These are phyloP conservation scores for Caerostris extrusa DNA, from an alignment of 1,140 invertebrate genomes.

Conservation along the genomic window DNA sequence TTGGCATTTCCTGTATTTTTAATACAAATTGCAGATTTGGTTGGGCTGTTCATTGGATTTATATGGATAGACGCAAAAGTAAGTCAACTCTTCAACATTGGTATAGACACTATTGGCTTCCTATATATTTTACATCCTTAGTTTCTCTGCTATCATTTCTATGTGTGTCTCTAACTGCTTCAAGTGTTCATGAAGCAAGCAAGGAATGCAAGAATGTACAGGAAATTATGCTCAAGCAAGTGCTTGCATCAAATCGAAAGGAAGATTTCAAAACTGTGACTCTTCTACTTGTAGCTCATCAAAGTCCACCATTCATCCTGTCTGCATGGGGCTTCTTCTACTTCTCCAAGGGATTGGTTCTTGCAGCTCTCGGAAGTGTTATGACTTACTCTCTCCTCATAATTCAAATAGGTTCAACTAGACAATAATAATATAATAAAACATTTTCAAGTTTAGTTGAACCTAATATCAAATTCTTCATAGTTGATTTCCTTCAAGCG, in stretches of 20 bases:
- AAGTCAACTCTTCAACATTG: background rate
- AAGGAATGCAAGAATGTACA: background rate
- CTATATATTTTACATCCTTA: background rate
- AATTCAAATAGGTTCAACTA: too few species aligned
- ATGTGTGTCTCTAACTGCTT: background rate
- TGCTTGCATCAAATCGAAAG: background rate
- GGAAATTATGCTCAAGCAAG: background rate
- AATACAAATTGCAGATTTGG: background rate
- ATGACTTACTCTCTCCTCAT: too few species aligned
- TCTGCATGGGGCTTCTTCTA: conserved; percentile 14
- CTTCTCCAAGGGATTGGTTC: background rate
- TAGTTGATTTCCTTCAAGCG: too few species aligned
- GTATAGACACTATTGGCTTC: background rate
- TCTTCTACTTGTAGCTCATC: background rate
- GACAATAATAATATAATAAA: too few species aligned
- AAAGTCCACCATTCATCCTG: background rate
- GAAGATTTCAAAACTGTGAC: background rate
- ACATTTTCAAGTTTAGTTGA: too few species aligned
- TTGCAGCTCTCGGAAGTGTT: background rate
- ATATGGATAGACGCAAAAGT: background rate
- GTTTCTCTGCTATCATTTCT: background rate
- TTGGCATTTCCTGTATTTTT: background rate
- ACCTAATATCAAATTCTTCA: too few species aligned
- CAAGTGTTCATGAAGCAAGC: background rate
- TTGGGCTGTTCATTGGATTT: background rate